Percentiles rank a stretch among this genome's conserved stretches.
phyloP scores from a whole-genome alignment of 2,113 vertebrate genomes.

The Burhinus oedicnemus region DNA sequence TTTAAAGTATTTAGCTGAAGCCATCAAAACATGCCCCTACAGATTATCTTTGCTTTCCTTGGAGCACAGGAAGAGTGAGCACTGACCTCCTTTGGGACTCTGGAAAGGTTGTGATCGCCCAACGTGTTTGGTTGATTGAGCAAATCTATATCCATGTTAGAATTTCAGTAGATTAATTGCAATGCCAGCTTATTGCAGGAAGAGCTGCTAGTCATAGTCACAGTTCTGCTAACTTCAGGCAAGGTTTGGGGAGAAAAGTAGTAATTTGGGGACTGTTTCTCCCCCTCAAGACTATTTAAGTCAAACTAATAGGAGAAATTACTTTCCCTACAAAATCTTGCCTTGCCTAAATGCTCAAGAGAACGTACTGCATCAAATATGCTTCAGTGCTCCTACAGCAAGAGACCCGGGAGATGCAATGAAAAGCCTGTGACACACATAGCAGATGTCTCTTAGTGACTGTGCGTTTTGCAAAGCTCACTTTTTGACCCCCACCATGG shows the following conservation, averaged over 20 bases:
- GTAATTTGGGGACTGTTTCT: neutral
- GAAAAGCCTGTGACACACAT: neutral
- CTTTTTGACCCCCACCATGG: neutral
- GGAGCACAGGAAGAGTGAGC: neutral
- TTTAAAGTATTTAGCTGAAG: neutral
- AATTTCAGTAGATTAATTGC: neutral
- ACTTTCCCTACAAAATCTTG: neutral
- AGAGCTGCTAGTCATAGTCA: neutral
- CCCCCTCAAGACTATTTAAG: neutral
- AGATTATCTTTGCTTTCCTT: neutral
- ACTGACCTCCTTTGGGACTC: neutral
- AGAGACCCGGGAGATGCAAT: neutral
- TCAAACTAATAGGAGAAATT: neutral
- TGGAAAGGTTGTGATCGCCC: neutral
- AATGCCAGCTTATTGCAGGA: neutral
- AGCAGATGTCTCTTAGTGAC: neutral
- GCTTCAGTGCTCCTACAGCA: neutral
- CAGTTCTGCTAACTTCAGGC: neutral
- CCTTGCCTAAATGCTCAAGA: neutral
- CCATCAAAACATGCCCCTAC: neutral
- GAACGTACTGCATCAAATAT: fast-evolving
- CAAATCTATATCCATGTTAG: neutral
- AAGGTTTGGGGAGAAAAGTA: neutral
- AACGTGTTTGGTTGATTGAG: fast-evolving
- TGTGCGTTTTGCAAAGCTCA: neutral